Evolutionary conservation across 2,113 vertebrate species (phyloP), one percentile per base, ranked within the genome.

Genomic region (Podarcis cretensis): DNA sequence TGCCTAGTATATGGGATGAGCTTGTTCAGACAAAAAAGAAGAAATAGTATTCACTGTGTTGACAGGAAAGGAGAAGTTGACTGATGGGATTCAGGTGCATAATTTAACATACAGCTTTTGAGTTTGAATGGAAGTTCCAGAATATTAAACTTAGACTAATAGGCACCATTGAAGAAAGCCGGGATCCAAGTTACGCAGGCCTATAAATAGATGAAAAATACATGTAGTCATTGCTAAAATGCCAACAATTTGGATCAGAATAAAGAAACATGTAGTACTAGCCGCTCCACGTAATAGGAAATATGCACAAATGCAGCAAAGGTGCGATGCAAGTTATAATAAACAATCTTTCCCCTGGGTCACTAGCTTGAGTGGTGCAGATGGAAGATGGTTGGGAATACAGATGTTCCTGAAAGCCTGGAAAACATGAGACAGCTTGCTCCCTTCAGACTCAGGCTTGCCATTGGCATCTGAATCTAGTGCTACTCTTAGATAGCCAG

Each of bases 61-160:
- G 96, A 96, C 94, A 95, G 93, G 91, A 93, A 96, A 97, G 93
- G 96, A 95, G 93, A 95, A 97, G 92, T 95, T 97, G 95, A 96
- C 93, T 87, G 94, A 96, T 96, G 95, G 89, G 90, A 93, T 96
- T 96, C 95, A 94, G 92, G 91, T 95, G 93, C 93, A 95, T 95
- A 94, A 95, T 96, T 96, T 96, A 96, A 94, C 88, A 90, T 95
- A 86, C 87, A 30, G 90, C 88, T 88, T 95, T 95, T 90, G 94
- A 95, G 89, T 94, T 77, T 65, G 88, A 75, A 68, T 95, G 81
- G 89, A 96, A 95, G 90, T 95, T 96, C 94, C 90, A 92, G 91
- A 92, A 92, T 95, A 79, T 95, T 96, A 94, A 93, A 95, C 87
- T 90, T 93, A 71, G 84, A 57, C 83, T 90, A 92, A 90, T 89